These are phyloP conservation scores for Apotomis capreana DNA, from an alignment of 2,888 invertebrate genomes.

Conservation along the genomic window DNA sequence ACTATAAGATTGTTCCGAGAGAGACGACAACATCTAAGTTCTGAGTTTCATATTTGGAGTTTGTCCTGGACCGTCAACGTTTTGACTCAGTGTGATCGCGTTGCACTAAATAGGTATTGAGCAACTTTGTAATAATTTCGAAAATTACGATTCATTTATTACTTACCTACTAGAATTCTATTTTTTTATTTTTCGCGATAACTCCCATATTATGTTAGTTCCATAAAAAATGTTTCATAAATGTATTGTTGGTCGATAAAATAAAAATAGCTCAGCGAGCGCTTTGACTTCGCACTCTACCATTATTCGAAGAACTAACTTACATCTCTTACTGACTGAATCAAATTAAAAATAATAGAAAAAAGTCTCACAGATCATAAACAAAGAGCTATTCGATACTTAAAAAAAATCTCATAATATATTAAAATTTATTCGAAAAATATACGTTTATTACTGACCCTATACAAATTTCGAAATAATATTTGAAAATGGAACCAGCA, in stretches of 20 bases:
- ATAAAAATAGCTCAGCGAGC: background rate
- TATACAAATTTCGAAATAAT: slow-evolving; percentile 11
- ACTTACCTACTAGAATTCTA: background rate
- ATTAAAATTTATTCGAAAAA: background rate
- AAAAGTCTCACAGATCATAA: no score
- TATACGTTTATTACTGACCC: slow-evolving; percentile 1
- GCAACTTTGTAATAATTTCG: background rate
- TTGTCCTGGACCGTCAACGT: background rate
- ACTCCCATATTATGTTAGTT: no score
- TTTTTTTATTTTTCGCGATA: no score
- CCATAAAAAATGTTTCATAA: no score
- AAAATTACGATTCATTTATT: background rate
- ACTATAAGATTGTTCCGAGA: slow-evolving; percentile 13
- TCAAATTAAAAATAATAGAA: no score
- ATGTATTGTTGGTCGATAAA: no score
- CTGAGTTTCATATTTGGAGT: background rate
- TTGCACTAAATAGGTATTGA: slow-evolving; percentile 11
- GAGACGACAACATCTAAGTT: slow-evolving; percentile 1
- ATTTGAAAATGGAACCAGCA: slow-evolving; percentile 12
- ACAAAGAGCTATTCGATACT: no score
- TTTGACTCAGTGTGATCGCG: slow-evolving; percentile 15
- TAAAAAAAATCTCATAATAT: no score
- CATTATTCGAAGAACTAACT: no score
- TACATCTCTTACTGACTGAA: no score
- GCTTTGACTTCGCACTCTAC: background rate